phyloP scores from a whole-genome alignment of 2,113 vertebrate species.

The Tiliqua scincoides region DNA sequence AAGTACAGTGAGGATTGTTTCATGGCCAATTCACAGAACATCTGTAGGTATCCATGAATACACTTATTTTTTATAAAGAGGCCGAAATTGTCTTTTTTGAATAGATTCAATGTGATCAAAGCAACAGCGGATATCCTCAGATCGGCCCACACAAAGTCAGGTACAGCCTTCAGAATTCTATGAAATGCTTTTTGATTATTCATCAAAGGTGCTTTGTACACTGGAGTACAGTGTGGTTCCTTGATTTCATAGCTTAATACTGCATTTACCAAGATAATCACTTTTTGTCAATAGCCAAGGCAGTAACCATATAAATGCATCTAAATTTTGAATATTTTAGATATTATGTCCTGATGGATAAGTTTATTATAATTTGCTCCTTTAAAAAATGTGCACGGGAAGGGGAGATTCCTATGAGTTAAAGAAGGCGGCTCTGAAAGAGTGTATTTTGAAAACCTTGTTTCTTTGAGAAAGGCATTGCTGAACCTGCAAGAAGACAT shows the following conservation, averaged over 20 bases:
- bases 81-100: neutral
- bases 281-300: slow-evolving; percentile 39
- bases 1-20: neutral
- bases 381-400: slow-evolving; percentile 36
- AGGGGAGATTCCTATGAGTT: neutral
- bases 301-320: slow-evolving; percentile 41
- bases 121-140: slow-evolving; percentile 12
- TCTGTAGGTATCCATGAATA: neutral
- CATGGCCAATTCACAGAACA: slow-evolving; percentile 10
- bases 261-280: slow-evolving; percentile 55
- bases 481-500: neutral
- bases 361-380: slow-evolving; percentile 43
- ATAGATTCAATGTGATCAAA: slow-evolving; percentile 27
- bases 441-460: neutral
- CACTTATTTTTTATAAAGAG: neutral
- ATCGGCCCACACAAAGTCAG: slow-evolving; percentile 35
- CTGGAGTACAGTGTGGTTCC: slow-evolving; percentile 25
- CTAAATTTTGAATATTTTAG: slow-evolving; percentile 36
- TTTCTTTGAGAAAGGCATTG: neutral
- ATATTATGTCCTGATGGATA: slow-evolving; percentile 31
- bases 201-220: slow-evolving; percentile 42
- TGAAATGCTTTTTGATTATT: slow-evolving; percentile 54
- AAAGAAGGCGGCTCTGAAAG: too few species aligned
- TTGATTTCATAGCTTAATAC: slow-evolving; percentile 52
- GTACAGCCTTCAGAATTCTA: slow-evolving; percentile 24